phyloP scores from a whole-genome alignment of 2,888 invertebrate genomes.

The Xestia sexstrigata region DNA sequence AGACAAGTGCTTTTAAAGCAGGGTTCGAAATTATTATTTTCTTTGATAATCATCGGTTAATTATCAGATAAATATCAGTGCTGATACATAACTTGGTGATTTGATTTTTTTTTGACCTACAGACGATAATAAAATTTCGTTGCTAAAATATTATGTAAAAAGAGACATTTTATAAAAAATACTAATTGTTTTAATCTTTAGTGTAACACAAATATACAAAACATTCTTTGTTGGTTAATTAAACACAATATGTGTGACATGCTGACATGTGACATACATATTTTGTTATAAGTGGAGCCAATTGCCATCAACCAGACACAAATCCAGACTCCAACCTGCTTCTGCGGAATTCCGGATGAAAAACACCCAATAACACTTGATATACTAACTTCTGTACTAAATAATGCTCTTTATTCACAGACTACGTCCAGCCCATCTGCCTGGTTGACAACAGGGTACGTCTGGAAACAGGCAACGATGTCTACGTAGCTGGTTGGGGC shows the following conservation, averaged over 20 bases:
- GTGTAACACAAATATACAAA: not conserved
- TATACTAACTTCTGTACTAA: not conserved
- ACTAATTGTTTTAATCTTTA: not conserved
- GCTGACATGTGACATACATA: too few relatives aligned
- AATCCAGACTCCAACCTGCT: not conserved
- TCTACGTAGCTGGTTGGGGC: slow-evolving; percentile 92
- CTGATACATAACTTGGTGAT: not conserved
- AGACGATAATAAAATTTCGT: not conserved
- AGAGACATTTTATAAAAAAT: not conserved
- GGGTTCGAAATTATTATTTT: not conserved
- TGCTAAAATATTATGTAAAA: not conserved
- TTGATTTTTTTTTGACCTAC: too few relatives aligned
- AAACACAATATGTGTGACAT: too few relatives aligned
- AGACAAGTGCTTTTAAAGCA: not conserved
- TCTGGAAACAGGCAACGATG: slow-evolving; percentile 83
- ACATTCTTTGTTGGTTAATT: too few relatives aligned
- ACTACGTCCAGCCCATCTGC: slow-evolving; percentile 91
- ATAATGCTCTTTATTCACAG: slow-evolving; percentile 79
- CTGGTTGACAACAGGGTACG: slow-evolving; percentile 81
- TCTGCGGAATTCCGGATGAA: too few relatives aligned
- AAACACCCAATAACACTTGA: not conserved
- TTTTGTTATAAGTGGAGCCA: not conserved
- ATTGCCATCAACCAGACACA: not conserved
- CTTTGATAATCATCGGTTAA: not conserved
- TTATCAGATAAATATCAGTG: not conserved